These are phyloP conservation scores for Sminthopsis crassicaudata DNA, from an alignment of 2,113 vertebrate genomes.

Conservation along the genomic window DNA sequence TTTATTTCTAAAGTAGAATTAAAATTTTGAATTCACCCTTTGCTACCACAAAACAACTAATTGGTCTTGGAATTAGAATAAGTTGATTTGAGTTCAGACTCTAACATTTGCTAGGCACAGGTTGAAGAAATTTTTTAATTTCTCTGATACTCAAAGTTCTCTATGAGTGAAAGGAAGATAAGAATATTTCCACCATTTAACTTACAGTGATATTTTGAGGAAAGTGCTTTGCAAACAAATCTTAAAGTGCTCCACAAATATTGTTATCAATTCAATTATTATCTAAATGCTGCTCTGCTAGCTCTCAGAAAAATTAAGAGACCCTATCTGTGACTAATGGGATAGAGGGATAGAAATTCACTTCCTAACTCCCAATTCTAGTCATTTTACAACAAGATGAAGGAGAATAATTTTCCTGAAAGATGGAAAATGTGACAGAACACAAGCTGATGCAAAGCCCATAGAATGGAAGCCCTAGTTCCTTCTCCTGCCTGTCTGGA, in stretches of 20 bases:
- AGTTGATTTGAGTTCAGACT: background rate
- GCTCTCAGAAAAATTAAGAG: background rate
- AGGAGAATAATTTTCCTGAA: background rate
- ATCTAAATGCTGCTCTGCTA: background rate
- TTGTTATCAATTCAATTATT: background rate
- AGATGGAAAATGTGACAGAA: conserved; percentile 2
- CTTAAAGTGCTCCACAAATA: background rate
- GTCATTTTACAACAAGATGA: background rate
- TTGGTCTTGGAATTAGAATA: background rate
- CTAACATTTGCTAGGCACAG: background rate
- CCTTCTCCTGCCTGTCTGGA: background rate
- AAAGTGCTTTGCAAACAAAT: background rate
- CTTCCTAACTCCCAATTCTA: background rate
- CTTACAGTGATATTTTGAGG: background rate
- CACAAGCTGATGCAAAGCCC: background rate
- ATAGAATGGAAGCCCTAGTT: conserved; percentile 31
- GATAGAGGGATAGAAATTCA: background rate
- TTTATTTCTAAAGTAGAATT: background rate
- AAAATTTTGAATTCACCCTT: conserved; percentile 39
- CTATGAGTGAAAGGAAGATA: background rate
- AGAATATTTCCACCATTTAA: background rate
- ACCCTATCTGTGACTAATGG: background rate
- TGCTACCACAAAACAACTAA: background rate
- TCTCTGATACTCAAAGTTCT: background rate
- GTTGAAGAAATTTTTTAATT: background rate